These are phyloP conservation scores for Sminthurinus signatus DNA, from an alignment of 1,140 invertebrate genomes.

Conservation along the genomic window DNA sequence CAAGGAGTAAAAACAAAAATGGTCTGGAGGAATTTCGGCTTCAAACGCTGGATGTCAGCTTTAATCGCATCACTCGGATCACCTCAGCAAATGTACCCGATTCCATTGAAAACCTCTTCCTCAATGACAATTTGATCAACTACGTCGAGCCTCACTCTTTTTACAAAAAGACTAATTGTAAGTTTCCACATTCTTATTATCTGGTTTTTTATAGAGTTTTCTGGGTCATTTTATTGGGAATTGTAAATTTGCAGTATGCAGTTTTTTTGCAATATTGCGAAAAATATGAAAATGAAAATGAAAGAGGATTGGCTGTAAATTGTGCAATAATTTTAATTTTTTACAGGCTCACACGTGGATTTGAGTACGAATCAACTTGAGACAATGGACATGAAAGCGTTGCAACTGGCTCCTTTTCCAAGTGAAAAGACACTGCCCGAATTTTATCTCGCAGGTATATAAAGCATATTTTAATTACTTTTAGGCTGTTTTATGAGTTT, in stretches of 20 bases:
- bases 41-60: conserved; percentile 72
- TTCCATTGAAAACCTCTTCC: conserved; percentile 67
- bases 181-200: no score
- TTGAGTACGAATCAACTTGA: conserved; percentile 77
- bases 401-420: conserved; percentile 64
- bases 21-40: conserved; percentile 60
- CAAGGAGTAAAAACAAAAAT: no score
- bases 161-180: conserved; percentile 71
- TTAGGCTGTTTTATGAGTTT: no score
- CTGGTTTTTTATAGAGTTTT: no score
- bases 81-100: conserved; percentile 61
- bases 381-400: conserved; percentile 70
- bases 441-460: conserved; percentile 79
- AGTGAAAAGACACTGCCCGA: conserved; percentile 63
- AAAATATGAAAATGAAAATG: no score
- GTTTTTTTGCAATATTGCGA: no score
- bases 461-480: no score
- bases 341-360: no score
- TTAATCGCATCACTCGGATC: conserved; percentile 69
- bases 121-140: conserved; percentile 75
- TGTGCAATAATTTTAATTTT: no score
- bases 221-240: no score
- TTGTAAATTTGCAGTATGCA: no score
- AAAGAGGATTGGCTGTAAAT: no score
- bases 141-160: conserved; percentile 74